These are phyloP conservation scores for Mythimna ferrago DNA, from an alignment of 2,888 invertebrate species.

Conservation along the genomic window DNA sequence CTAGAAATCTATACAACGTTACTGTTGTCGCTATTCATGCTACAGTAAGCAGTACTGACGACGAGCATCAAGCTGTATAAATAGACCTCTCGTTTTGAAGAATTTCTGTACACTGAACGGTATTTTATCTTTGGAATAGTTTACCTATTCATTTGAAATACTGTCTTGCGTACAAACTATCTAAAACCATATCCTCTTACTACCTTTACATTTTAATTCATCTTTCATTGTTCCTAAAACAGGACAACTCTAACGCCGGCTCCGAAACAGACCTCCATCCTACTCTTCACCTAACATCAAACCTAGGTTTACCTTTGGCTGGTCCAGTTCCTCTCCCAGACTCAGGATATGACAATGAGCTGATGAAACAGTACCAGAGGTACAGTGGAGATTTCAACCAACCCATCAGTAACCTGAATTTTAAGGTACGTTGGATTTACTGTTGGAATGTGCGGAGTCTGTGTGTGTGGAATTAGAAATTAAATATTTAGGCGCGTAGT, in stretches of 20 bases:
- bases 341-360: constrained; percentile 91
- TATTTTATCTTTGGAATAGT: not conserved
- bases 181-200: not conserved
- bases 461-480: constrained; percentile 59
- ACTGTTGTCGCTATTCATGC: not conserved
- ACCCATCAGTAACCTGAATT: constrained; percentile 88
- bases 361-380: constrained; percentile 87
- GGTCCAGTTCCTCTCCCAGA: constrained; percentile 94
- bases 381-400: constrained; percentile 95
- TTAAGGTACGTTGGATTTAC: constrained; percentile 83
- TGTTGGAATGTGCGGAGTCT: constrained; percentile 10
- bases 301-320: constrained; percentile 93
- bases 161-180: not conserved
- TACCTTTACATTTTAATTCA: not conserved
- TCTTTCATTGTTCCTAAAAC: constrained; percentile 26
- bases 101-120: not conserved
- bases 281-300: constrained; percentile 82
- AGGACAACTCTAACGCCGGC: constrained; percentile 90
- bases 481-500: constrained; percentile 51
- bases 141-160: not conserved
- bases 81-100: not conserved
- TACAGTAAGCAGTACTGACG: too few relatives aligned
- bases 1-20: not conserved
- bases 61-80: too few relatives aligned
- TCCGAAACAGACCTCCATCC: constrained; percentile 89